Evolutionary conservation across 2,113 vertebrate genomes (phyloP), one percentile per base, ranked within the genome.

Genomic region (Sapayoa aenigma): DNA sequence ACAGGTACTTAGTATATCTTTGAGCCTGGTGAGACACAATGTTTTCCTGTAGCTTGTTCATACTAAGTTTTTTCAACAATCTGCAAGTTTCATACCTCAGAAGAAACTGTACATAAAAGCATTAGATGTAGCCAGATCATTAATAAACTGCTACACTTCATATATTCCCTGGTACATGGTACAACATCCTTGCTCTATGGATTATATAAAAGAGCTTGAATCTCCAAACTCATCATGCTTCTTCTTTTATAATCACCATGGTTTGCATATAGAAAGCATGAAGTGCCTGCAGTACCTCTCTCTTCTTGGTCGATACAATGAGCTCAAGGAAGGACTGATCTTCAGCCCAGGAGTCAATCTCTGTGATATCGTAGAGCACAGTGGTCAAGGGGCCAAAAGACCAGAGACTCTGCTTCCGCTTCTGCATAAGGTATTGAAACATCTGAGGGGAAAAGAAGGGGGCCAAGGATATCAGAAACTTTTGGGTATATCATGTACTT

Each of bases 331-430:
- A 99, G 2, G 99, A 99, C 95, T 98, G 95, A 35, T 98, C 96
- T 80, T 99, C 99, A 7, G 98, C 98, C 98, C 99, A 99, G 14
- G 99, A 99, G 90, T 99, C 99, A 14, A 99, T 99, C 97, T 99
- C 99, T 0, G 98, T 98, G 89, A 99, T 98, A 96, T 99, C 99
- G 6, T 99, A 99, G 14, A 99, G 98, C 47, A 98, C 97, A 65
- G 99, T 99, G 35, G 97, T 98, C 93, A 99, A 49, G 1, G 99
- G 98, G 14, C 99, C 99, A 46, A 98, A 98, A 7, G 97, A 98
- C 99, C 98, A 99, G 93, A 99, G 99, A 63, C 98, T 95, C 23
- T 98, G 96, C 25, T 98, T 98, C 76, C 99, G 97, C 87, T 98
- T 99, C 90, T 99, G 98, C 92, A 99, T 98, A 50, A 99, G 95